A percentile compares a stretch with the other conserved stretches of the same genome.
phyloP scores from a whole-genome alignment of 2,797 vertebrate genomes.

The Rhodeus uyekii region DNA sequence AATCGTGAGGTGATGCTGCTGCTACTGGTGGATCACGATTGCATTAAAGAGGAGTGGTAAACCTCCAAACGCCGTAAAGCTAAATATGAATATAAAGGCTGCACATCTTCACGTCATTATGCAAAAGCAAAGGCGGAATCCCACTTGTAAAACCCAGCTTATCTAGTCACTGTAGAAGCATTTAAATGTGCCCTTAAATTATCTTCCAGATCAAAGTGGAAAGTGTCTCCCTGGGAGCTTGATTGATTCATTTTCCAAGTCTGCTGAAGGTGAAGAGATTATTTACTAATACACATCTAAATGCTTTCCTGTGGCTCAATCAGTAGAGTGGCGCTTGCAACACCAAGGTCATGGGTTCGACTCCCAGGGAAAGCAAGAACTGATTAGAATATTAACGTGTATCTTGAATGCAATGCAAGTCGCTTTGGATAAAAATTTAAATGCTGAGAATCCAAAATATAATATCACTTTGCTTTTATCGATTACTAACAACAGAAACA shows the following conservation, averaged over 20 bases:
- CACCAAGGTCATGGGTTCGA: too few species aligned
- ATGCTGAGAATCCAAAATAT: not conserved
- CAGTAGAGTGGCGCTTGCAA: too few species aligned
- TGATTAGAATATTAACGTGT: too few species aligned
- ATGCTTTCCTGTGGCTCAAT: too few species aligned
- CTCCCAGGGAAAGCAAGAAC: too few species aligned
- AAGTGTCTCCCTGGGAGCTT: not conserved
- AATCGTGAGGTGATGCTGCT: constrained; percentile 68
- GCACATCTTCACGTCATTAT: not conserved
- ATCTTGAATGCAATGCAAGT: too few species aligned
- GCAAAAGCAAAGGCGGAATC: not conserved
- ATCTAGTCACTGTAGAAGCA: not conserved
- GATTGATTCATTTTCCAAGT: not conserved
- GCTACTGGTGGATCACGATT: constrained; percentile 53
- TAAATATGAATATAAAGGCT: not conserved
- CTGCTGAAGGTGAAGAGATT: not conserved
- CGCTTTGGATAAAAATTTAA: too few species aligned
- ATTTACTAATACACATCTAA: not conserved
- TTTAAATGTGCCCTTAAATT: not conserved
- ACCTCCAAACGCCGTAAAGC: not conserved
- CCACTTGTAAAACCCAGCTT: not conserved
- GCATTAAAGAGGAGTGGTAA: constrained; percentile 1
- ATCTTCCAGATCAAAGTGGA: not conserved
- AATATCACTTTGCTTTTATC: not conserved
- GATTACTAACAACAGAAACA: not conserved